Percentiles rank a stretch among this genome's conserved stretches.
Conservation (phyloP, 2,888 invertebrate species). For the Clanis bilineata region DNA sequence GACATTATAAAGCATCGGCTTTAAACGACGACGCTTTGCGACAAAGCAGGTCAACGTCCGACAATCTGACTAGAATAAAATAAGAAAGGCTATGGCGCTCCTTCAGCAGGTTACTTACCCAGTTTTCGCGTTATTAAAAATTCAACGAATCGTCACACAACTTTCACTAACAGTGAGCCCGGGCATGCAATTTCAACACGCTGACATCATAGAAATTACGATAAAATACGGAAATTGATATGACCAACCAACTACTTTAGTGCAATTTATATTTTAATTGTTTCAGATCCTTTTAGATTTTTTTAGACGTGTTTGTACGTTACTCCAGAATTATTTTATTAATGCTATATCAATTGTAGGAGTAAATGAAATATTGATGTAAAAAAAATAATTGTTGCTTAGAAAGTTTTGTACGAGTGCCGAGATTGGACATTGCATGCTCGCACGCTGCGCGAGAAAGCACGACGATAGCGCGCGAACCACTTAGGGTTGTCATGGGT, state of each 20-base stretch:
- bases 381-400: constrained; percentile 80
- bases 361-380: constrained; percentile 79
- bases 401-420: constrained; percentile 75
- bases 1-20: background rate
- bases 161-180: constrained; percentile 70
- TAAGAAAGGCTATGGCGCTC: constrained; percentile 70
- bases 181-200: constrained; percentile 44
- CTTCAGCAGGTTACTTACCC: constrained; percentile 71
- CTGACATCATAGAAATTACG: constrained; percentile 35
- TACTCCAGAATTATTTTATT: background rate
- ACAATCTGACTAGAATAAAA: constrained; percentile 68
- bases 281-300: background rate
- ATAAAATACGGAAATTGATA: background rate
- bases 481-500: constrained; percentile 28
- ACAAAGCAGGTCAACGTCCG: constrained; percentile 63
- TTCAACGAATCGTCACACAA: constrained; percentile 75
- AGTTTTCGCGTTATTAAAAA: constrained; percentile 75
- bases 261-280: too few relatives aligned
- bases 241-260: background rate
- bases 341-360: constrained; percentile 50
- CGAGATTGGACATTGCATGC: constrained; percentile 78
- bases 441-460: constrained; percentile 79
- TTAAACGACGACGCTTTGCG: background rate
- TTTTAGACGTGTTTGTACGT: background rate
- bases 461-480: constrained; percentile 52